Conservation (phyloP, 2,888 invertebrate species). For the Clanis bilineata region DNA sequence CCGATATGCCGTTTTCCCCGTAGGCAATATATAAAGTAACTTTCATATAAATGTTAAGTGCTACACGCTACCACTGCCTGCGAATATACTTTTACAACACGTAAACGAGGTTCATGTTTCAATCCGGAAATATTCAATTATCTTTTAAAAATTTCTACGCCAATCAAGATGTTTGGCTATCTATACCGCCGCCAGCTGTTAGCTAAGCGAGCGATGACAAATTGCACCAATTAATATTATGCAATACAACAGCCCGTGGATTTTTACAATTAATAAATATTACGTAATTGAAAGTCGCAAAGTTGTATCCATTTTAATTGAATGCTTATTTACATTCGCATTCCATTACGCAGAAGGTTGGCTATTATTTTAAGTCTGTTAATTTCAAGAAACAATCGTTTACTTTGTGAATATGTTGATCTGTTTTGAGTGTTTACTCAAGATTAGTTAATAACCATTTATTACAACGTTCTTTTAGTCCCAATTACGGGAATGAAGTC, state of each 20-base stretch:
- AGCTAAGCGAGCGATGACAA: neutral
- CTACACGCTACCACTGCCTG: neutral
- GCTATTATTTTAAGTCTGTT: neutral
- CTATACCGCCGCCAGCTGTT: neutral
- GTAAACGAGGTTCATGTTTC: constrained; percentile 3
- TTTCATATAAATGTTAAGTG: constrained; percentile 2
- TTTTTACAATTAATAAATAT: neutral
- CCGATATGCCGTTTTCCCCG: neutral
- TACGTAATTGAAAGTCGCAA: constrained; percentile 1
- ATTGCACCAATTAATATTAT: constrained; percentile 2
- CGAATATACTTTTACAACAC: constrained; percentile 6
- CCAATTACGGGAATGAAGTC: neutral
- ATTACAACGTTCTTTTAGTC: neutral
- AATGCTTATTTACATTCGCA: neutral
- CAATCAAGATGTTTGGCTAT: constrained; percentile 4
- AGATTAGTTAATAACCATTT: neutral
- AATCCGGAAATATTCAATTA: constrained; percentile 10
- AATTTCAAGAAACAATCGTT: neutral
- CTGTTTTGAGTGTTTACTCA: neutral
- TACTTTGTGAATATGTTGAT: neutral
- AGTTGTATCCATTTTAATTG: neutral
- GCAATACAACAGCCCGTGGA: neutral
- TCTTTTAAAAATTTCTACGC: constrained; percentile 9
- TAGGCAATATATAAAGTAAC: neutral
- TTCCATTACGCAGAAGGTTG: neutral